Conservation (phyloP, 2,888 invertebrate genomes). For the Cantharis rustica region DNA sequence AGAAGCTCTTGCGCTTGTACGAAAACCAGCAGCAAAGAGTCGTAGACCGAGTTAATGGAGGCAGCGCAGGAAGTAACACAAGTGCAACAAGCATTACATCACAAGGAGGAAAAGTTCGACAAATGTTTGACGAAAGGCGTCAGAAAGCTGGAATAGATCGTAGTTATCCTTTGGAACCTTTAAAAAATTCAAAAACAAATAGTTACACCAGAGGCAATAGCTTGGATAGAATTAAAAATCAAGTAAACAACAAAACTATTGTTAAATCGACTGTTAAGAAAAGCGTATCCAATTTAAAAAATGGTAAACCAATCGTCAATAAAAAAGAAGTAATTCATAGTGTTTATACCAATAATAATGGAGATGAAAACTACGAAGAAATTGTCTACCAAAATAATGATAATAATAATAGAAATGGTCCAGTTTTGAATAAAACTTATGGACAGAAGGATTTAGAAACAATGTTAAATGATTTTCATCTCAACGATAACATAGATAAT, state of each 20-base stretch:
- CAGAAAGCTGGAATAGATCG: slow-evolving; percentile 78
- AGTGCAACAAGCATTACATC: slow-evolving; percentile 41
- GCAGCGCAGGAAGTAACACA: slow-evolving; percentile 58
- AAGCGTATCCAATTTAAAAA: slow-evolving; percentile 51
- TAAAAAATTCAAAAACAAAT: slow-evolving; percentile 57
- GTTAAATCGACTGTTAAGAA: slow-evolving; percentile 52
- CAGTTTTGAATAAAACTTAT: slow-evolving; percentile 18
- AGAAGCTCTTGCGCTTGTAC: slow-evolving; percentile 73
- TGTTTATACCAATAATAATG: slow-evolving; percentile 51
- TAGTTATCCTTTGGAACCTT: slow-evolving; percentile 80
- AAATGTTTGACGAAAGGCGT: slow-evolving; percentile 84
- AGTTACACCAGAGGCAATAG: slow-evolving; percentile 32
- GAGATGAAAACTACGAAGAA: slow-evolving; percentile 49
- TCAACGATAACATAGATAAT: slow-evolving; percentile 54
- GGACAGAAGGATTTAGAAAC: slow-evolving; percentile 47
- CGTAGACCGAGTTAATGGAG: slow-evolving; percentile 62
- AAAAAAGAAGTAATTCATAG: slow-evolving; percentile 51
- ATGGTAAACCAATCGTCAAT: slow-evolving; percentile 52
- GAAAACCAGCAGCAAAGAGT: slow-evolving; percentile 71
- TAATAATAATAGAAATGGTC: slow-evolving; percentile 21
- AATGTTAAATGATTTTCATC: slow-evolving; percentile 54
- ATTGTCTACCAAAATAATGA: slow-evolving; percentile 44
- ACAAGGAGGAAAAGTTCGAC: slow-evolving; percentile 62
- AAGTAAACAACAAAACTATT: slow-evolving; percentile 53
- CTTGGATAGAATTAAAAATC: slow-evolving; percentile 65